Evolutionary conservation across 2,113 vertebrate genomes (phyloP).

Genomic region (Erythrolamprus reginae): DNA sequence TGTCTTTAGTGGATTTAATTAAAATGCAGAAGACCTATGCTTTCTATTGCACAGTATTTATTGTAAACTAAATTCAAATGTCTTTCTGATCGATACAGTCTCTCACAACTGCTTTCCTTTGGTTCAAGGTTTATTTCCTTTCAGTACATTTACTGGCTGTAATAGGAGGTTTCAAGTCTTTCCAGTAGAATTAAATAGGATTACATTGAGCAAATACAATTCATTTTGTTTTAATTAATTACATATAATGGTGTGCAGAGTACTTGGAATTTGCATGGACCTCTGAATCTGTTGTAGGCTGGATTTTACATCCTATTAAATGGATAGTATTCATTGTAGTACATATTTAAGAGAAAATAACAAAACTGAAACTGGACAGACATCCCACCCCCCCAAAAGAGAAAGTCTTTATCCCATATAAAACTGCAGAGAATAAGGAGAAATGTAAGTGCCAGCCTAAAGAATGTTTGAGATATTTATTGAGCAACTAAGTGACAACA

Average conservation of each 20-base stretch:
- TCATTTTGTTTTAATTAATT: not conserved
- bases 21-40: not conserved
- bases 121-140: not conserved
- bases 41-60: not conserved
- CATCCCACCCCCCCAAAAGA: not conserved
- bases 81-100: not conserved
- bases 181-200: not conserved
- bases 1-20: not conserved
- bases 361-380: not conserved
- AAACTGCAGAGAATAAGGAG: not conserved
- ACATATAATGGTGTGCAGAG: not conserved
- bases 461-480: not conserved
- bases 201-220: not conserved
- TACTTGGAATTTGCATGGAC: not conserved
- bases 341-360: not conserved
- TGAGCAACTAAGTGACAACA: not conserved
- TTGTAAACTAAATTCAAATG: not conserved
- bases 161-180: not conserved
- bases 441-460: not conserved
- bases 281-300: not conserved
- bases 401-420: not conserved
- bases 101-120: not conserved
- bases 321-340: not conserved
- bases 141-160: not conserved
- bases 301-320: not conserved